Base-by-base conservation (phyloP, 2,888 invertebrate genomes). In the Plusia festucae region DNA sequence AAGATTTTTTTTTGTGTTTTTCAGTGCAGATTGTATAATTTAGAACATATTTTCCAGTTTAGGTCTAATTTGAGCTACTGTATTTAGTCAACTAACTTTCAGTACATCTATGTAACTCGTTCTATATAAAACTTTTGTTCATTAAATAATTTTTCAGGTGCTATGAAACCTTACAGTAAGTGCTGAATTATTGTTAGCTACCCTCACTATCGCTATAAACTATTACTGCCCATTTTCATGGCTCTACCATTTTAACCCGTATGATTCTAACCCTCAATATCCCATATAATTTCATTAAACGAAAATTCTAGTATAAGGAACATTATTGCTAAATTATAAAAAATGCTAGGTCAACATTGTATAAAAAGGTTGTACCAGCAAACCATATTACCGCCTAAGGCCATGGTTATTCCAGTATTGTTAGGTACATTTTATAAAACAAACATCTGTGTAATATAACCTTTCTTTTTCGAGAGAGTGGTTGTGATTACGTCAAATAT, bases 141-240 rank as follows among this genome's bases (percentile, higher is more conserved):
- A n/a, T n/a, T n/a, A n/a, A n/a, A n/a, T n/a, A n/a, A n/a, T n/a
- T n/a, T n/a, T n/a, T 13, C 13, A 49, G 46, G 46, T 49, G 3
- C 40, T 30, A 49, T 32, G 56, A 57, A 68, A 53, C 72, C 27
- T 57, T 32, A 52, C 58, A 63, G 66, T 69, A 65, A 69, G 60
- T 20, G n/a, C n/a, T 16, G 64, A 75, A 55, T 72, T 73, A 78
- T 73, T 71, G 30, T 58, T 65, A 69, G 63, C 63, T 64, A 27
- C 62, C 66, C 53, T 61, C 56, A 63, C 70, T 68, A 65, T 76
- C 49, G 53, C 9, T 51, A 62, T 78, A 68, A 78, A 70, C 66
- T 52, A 30, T 61, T 56, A 76, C 40, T 63, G 63, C 30, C 60
- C 52, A 53, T 70, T 63, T 78, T 76, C 76, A 76, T 61, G 32